Base-by-base conservation (phyloP, 1,140 invertebrate genomes). In the Forficula auricularia region DNA sequence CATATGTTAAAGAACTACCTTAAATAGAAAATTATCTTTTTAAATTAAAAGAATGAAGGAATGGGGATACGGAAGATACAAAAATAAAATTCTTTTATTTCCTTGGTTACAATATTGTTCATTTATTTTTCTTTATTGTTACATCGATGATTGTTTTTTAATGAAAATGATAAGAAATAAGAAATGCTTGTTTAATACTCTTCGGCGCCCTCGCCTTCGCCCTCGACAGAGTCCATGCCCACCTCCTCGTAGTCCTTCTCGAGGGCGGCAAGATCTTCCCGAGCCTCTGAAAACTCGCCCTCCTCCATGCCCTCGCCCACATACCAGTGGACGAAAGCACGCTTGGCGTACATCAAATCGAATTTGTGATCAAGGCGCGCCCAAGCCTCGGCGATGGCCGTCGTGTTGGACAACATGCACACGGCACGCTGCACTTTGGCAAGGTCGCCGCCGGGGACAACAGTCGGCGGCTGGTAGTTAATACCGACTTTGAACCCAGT, bases 401-500 rank as follows among this genome's bases (percentile, higher is more conserved):
- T 82, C 42, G 79, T 82, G 67, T 84, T 84, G 52, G 75, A 79
- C 64, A 84, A 69, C 76, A 82, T 82, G 67, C 68, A 83, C 43
- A 65, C 77, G 54, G 71, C 79, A 50, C 72, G 77, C 66, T 70
- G 77, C 44, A 70, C 80, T 68, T 69, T 81, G 53, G 67, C 78
- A 55, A 86, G 59, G 63, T 86, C 83, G 35, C 82, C 81, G 13
- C 79, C 80, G 32, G 82, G 80, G 39, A 87, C 81, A 19, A 81
- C 79, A 48, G 80, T 83, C 9, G 82, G 82, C 33, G 77, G 76
- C 60, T 82, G 77, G 61, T 80, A 80, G 63, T 82, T 81, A 60
- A 81, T 79, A 49, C 78, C 78, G 13, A 81, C 44, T 19, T 82
- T 82, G 69, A 82, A 85, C 48, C 83, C 83, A 52, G 84, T 88